A percentile compares a stretch with the other conserved stretches of the same genome.
These are phyloP conservation scores for Eupithecia vulgata DNA, from an alignment of 2,888 invertebrate genomes.

Conservation along the genomic window DNA sequence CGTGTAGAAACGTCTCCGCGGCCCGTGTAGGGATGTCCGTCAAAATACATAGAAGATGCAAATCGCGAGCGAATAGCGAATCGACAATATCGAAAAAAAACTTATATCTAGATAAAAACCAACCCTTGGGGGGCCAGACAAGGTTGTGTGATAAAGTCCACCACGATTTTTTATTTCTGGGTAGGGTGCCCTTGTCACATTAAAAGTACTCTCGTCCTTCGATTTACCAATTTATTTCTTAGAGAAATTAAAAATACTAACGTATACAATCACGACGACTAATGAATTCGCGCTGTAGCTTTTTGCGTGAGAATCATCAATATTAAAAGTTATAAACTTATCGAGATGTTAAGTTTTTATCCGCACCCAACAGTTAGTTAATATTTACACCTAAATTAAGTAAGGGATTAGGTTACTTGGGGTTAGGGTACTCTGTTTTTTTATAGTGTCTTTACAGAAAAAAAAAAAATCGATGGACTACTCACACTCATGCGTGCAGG, in stretches of 20 bases:
- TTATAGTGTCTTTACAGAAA: no score
- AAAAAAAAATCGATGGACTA: no score
- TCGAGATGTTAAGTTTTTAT: conserved; percentile 19
- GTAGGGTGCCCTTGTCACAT: not conserved
- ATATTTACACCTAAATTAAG: conserved; percentile 14
- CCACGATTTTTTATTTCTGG: not conserved
- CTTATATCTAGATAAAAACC: not conserved
- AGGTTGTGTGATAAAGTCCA: not conserved
- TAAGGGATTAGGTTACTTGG: no score
- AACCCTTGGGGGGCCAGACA: not conserved
- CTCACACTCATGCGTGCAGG: not conserved
- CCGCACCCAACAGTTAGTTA: not conserved
- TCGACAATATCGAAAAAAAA: not conserved
- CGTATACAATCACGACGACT: conserved; percentile 10
- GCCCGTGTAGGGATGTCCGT: conserved; percentile 63
- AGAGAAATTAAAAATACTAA: conserved; percentile 4
- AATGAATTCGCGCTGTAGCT: conserved; percentile 21
- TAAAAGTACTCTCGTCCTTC: not conserved
- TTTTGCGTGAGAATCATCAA: conserved; percentile 21
- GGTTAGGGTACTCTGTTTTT: no score
- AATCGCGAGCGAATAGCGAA: conserved; percentile 52
- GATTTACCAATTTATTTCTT: not conserved
- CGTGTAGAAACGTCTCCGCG: conserved; percentile 58
- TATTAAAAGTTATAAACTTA: conserved; percentile 25
- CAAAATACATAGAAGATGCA: conserved; percentile 60